Percentiles rank a stretch among this genome's conserved stretches.
These are phyloP conservation scores for Lepisosteus oculatus DNA, from an alignment of 2,113 vertebrate genomes.

Conservation along the genomic window DNA sequence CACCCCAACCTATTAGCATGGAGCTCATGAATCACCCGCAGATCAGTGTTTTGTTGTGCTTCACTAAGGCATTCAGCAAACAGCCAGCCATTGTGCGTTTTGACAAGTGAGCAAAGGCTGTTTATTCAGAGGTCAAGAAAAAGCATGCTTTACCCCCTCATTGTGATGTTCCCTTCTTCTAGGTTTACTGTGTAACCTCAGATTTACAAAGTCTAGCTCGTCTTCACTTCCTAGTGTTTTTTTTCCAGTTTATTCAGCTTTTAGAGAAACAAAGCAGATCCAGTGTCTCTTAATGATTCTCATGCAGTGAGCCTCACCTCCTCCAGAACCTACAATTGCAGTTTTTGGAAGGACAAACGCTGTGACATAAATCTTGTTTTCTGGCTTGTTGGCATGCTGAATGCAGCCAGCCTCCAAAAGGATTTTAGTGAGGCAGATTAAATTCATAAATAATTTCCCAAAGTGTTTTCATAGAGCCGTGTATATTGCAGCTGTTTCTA, in stretches of 20 bases:
- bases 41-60: slow-evolving; percentile 46
- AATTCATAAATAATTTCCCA: no score
- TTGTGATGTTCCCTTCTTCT: slow-evolving; percentile 37
- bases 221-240: slow-evolving; percentile 24
- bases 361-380: no score
- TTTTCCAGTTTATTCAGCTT: background rate
- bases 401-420: no score
- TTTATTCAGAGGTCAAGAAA: slow-evolving; percentile 60
- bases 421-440: no score
- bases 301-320: no score
- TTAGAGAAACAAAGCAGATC: no score
- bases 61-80: slow-evolving; percentile 62
- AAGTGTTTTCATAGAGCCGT: no score
- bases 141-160: slow-evolving; percentile 33
- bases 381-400: no score
- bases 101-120: slow-evolving; percentile 65
- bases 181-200: slow-evolving; percentile 39
- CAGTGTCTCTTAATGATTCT: no score
- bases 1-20: slow-evolving; percentile 54
- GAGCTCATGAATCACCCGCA: slow-evolving; percentile 39
- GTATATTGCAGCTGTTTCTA: no score
- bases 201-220: slow-evolving; percentile 37
- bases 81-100: slow-evolving; percentile 62
- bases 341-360: no score
- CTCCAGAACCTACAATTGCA: no score